Evolutionary conservation across 2,113 vertebrate species (phyloP), one percentile per base, ranked within the genome.

Genomic region (Odobenus rosmarus): DNA sequence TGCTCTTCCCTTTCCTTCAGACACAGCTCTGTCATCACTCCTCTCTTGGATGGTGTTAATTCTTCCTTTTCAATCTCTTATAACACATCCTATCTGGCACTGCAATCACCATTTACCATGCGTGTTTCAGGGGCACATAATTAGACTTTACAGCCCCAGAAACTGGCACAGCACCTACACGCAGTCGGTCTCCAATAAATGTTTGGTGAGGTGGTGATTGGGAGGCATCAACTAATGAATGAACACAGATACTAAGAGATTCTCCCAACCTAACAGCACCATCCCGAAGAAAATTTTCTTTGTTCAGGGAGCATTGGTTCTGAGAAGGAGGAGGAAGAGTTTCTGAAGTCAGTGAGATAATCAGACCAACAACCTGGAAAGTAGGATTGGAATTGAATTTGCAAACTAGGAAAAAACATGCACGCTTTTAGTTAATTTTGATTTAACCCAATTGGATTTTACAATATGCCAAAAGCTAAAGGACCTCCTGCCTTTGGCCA

Each of bases 341-440:
- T 86, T 74, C 67, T 74, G 28, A 74, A 76, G 33, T 83, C 49
- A 55, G 5, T 69, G 81, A 89, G 10, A 49, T 86, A 5, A 76
- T 96, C 77, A 82, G 46, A 69, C 83, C 71, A 89, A 74, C 28
- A 82, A 77, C n/a, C 49, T 83, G 69, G 39, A 39, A 64, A 33
- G n/a, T 24, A 92, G 51, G 8, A 51, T n/a, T 79, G 53, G n/a
- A 82, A 88, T 19, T 95, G 64, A 71, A 92, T 89, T 92, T 96
- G 51, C n/a, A 89, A 89, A 81, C 42, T 24, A 90, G 57, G 77
- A 53, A 62, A 92, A 96, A 80, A 87, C 49, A 39, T 88, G 5
- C 67, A 21, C 15, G 67, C 3, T 1, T 89, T 28, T 57, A 84
- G 12, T 77, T n/a, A 79, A 61, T 86, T 92, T 72, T 85, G 8